Conservation (phyloP, 2,797 vertebrate genomes). For the Phataginus tetradactyla region DNA sequence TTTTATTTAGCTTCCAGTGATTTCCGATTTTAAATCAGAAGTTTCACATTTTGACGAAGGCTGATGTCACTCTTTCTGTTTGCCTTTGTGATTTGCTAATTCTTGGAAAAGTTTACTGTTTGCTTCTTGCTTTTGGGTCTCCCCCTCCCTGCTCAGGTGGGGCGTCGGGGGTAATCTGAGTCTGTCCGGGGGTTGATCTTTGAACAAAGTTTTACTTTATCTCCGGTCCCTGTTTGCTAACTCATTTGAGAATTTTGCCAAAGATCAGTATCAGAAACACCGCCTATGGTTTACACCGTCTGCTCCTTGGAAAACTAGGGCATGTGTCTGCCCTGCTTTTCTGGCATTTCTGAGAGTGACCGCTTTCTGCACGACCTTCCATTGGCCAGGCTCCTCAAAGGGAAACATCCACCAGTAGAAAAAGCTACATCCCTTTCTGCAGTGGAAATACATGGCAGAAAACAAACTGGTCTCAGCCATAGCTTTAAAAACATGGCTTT, state of each 20-base stretch:
- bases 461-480: not conserved
- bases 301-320: not conserved
- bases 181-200: not conserved
- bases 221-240: slow-evolving; percentile 47
- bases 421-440: not conserved
- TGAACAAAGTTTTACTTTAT: slow-evolving; percentile 26
- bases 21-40: slow-evolving; percentile 16
- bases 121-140: not conserved
- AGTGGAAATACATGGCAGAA: not conserved
- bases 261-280: not conserved
- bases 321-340: not conserved
- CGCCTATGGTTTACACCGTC: not conserved
- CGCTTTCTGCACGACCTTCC: not conserved
- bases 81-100: not conserved
- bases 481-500: not conserved
- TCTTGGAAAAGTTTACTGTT: slow-evolving; percentile 22
- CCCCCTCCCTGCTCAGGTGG: not conserved
- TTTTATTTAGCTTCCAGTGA: not conserved
- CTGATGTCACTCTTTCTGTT: not conserved
- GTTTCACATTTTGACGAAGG: not conserved
- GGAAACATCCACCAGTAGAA: not conserved
- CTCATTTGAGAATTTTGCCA: slow-evolving; percentile 19
- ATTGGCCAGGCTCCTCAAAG: not conserved
- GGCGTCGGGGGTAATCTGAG: not conserved
- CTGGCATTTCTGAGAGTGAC: not conserved